Percentiles rank a stretch among this genome's conserved stretches.
Conservation (phyloP, 2,797 vertebrate species). For the Poeciliopsis turneri region DNA sequence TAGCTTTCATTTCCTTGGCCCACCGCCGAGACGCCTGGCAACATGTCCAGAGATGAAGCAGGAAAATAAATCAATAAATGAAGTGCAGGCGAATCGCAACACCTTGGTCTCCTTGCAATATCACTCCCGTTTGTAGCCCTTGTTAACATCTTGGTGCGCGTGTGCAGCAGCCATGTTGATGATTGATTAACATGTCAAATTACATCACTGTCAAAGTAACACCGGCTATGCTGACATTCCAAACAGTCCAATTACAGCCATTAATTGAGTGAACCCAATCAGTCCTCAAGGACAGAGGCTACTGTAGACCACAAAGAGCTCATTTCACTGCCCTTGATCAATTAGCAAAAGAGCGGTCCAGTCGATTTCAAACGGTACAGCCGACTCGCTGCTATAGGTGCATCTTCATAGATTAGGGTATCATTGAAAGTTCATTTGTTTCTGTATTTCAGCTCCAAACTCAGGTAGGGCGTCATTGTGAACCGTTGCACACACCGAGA, state of each 20-base stretch:
- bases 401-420: not conserved
- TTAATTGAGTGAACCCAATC: slow-evolving; percentile 67
- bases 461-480: too few relatives aligned
- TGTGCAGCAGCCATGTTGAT: slow-evolving; percentile 53
- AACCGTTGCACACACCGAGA: not conserved
- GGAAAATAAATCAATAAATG: slow-evolving; percentile 47
- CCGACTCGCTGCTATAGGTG: not conserved
- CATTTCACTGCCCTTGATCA: slow-evolving; percentile 23
- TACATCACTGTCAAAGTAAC: slow-evolving; percentile 73
- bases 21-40: slow-evolving; percentile 8
- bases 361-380: not conserved
- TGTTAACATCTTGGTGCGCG: slow-evolving; percentile 54
- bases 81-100: slow-evolving; percentile 28
- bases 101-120: slow-evolving; percentile 36
- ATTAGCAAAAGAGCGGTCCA: not conserved
- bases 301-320: slow-evolving; percentile 32
- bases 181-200: slow-evolving; percentile 78
- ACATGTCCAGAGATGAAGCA: slow-evolving; percentile 33
- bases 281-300: slow-evolving; percentile 66
- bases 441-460: not conserved
- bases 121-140: slow-evolving; percentile 56
- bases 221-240: slow-evolving; percentile 56
- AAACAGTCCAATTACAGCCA: slow-evolving; percentile 69
- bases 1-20: slow-evolving; percentile 33
- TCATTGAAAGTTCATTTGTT: not conserved